These are phyloP conservation scores for Lepus europaeus DNA, from an alignment of 2,113 vertebrate genomes.

Conservation along the genomic window DNA sequence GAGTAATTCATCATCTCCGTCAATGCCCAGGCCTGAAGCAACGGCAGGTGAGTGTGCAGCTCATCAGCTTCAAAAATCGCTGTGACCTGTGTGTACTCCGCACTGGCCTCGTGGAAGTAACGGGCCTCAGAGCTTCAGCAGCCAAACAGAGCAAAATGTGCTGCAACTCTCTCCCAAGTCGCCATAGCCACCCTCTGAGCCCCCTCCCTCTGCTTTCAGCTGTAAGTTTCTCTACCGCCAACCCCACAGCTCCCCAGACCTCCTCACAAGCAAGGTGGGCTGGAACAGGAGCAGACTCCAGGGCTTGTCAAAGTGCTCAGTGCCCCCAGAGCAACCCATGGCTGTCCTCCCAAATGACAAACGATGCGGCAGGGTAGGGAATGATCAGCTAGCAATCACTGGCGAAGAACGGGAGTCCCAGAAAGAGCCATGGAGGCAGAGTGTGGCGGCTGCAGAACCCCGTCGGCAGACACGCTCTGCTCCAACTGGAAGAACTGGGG, in stretches of 20 bases:
- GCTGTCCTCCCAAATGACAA: neutral
- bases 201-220: neutral
- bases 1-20: slow-evolving; percentile 65
- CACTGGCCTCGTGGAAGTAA: slow-evolving; percentile 54
- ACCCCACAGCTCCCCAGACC: neutral
- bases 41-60: slow-evolving; percentile 66
- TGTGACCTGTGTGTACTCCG: slow-evolving; percentile 26
- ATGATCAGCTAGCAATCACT: neutral
- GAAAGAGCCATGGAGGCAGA: neutral
- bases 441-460: neutral
- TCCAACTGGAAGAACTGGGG: neutral
- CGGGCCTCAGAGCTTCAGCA: slow-evolving; percentile 51
- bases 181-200: neutral
- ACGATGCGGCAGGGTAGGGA: neutral
- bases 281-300: neutral
- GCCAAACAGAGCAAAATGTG: slow-evolving; percentile 72
- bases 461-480: neutral
- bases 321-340: neutral
- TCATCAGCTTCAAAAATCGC: slow-evolving; percentile 73
- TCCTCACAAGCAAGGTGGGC: neutral
- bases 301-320: slow-evolving; percentile 5
- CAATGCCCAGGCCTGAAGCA: slow-evolving; percentile 65
- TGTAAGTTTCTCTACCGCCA: neutral
- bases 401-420: slow-evolving; percentile 15
- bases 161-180: neutral